Evolutionary conservation across 2,888 invertebrate genomes (phyloP), one percentile per base, ranked within the genome.

Genomic region (Spodoptera littoralis): DNA sequence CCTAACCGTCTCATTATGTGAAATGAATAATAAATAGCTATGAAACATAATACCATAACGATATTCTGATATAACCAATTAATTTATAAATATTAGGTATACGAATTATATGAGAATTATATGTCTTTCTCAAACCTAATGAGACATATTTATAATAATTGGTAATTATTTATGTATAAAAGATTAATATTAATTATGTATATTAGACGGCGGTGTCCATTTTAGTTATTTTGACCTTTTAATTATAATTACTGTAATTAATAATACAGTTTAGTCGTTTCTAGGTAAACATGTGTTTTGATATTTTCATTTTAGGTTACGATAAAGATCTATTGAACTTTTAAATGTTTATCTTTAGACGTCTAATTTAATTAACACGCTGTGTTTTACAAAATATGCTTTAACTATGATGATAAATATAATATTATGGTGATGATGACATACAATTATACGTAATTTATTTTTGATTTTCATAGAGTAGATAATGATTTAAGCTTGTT

Each of bases 141-240:
- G 60, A 63, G 42, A 11, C 46, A 24, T 58, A 65, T 61, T 36
- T 65, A 61, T 75, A 72, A 47, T 75, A 73, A 76, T 60, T 68
- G 65, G 59, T 59, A 45, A 71, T 78, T 78, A 78, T 75, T 77
- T 78, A 76, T 78, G 68, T 30, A 55, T 65, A 70, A 61, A 42
- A 61, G n/a, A 55, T 48, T 51, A 11, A 59, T 59, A 59, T 60
- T 58, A 67, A 70, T 70, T 52, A 52, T 70, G 22, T n/a, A 41
- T 48, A 61, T 70, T 41, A 51, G 42, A 70, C 60, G 18, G 53
- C 44, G 46, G 30, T 24, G 11, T 50, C 58, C 36, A 9, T 52
- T 49, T 63, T 36, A 44, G 50, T 36, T 49, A 8, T 46, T 36
- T 36, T 50, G 48, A 45, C 55, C 43, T 58, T 18, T 36, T n/a